Conservation (phyloP, 2,888 invertebrate species). For the Phasia obesa region DNA sequence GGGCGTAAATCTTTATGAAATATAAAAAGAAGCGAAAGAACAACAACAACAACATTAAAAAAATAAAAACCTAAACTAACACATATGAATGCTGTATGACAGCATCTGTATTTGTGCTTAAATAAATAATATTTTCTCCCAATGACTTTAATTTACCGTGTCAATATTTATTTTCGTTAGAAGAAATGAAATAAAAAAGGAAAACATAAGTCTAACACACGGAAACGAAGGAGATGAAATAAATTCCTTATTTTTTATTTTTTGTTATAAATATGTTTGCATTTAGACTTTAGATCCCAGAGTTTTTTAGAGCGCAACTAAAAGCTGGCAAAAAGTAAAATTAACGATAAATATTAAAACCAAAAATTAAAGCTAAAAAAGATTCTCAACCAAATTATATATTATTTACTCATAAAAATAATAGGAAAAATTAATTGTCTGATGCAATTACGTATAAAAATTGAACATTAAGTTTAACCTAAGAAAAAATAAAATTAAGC, state of each 20-base stretch:
- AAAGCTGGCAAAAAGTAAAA: conserved; percentile 52
- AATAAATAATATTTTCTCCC: conserved; percentile 72
- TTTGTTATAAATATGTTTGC: conserved; percentile 4
- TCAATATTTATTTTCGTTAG: conserved; percentile 78
- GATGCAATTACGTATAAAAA: conserved; percentile 45
- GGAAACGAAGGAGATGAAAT: conserved; percentile 38
- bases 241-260: conserved; percentile 38
- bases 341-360: conserved; percentile 59
- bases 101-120: conserved; percentile 37
- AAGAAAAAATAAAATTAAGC: conserved; percentile 20
- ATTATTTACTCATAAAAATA: not conserved
- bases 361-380: conserved; percentile 4
- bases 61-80: conserved; percentile 68
- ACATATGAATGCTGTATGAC: conserved; percentile 10
- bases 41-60: conserved; percentile 19
- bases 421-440: conserved; percentile 26
- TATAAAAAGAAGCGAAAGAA: conserved; percentile 43
- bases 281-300: conserved; percentile 38
- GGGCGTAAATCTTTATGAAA: conserved; percentile 51
- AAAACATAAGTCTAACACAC: conserved; percentile 5
- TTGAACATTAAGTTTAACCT: conserved; percentile 33
- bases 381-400: not conserved
- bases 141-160: conserved; percentile 78
- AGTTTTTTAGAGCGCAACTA: conserved; percentile 63
- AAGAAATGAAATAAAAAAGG: conserved; percentile 61